phyloP scores from a whole-genome alignment of 2,797 vertebrate species.

The Sarcophilus harrisii region DNA sequence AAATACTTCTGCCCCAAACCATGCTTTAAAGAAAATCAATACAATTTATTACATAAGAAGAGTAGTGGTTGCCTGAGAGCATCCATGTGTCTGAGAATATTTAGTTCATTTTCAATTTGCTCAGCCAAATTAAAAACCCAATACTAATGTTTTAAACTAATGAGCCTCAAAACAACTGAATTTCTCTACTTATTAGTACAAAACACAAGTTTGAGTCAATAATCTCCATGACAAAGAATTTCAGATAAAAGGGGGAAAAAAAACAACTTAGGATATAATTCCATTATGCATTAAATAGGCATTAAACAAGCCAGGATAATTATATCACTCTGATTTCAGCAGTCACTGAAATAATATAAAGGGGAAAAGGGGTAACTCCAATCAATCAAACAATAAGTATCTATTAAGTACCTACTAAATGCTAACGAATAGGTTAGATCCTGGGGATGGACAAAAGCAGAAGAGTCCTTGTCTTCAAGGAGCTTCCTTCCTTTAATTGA shows the following conservation, averaged over 20 bases:
- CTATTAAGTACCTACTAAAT: neutral
- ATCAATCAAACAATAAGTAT: neutral
- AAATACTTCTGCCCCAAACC: slow-evolving; percentile 32
- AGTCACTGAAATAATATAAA: neutral
- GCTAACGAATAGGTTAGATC: neutral
- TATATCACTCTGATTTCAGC: neutral
- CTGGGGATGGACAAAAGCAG: neutral
- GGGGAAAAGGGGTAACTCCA: neutral
- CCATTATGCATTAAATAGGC: neutral
- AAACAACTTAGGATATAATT: neutral
- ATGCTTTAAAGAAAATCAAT: slow-evolving; percentile 13
- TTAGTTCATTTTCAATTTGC: slow-evolving; percentile 58
- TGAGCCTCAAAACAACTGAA: slow-evolving; percentile 24
- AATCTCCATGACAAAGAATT: slow-evolving; percentile 18
- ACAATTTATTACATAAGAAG: slow-evolving; percentile 56
- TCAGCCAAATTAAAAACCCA: slow-evolving; percentile 60
- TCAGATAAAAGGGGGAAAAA: neutral
- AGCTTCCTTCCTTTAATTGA: neutral
- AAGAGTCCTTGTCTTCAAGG: neutral
- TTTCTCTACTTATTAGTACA: slow-evolving; percentile 42
- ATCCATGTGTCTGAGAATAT: neutral
- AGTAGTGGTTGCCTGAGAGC: slow-evolving; percentile 23
- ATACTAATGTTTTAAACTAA: slow-evolving; percentile 55
- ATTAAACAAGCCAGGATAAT: neutral
- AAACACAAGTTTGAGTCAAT: neutral